phyloP scores from a whole-genome alignment of 2,888 invertebrate species.

The Oligia fasciuncula region DNA sequence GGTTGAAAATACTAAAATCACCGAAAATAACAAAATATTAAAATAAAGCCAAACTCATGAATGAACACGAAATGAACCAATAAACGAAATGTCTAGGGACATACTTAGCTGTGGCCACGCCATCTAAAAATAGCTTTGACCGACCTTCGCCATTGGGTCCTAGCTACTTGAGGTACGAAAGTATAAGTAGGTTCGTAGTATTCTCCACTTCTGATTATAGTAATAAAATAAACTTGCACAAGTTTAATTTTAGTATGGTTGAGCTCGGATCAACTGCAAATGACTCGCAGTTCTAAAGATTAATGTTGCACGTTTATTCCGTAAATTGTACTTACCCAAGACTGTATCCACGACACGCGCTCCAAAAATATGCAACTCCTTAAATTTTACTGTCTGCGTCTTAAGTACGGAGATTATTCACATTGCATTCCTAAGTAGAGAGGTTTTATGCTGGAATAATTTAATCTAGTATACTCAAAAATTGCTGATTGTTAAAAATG shows the following conservation, averaged over 20 bases:
- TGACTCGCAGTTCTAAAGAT: slow-evolving; percentile 35
- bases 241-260: slow-evolving; percentile 4
- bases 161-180: too few species aligned
- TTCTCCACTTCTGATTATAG: neutral
- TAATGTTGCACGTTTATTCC: slow-evolving; percentile 39
- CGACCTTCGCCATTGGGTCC: neutral
- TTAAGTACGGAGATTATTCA: slow-evolving; percentile 39
- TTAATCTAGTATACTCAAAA: slow-evolving; percentile 29
- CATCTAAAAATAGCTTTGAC: neutral
- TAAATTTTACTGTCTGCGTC: slow-evolving; percentile 31
- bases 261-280: slow-evolving; percentile 31
- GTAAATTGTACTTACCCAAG: slow-evolving; percentile 40
- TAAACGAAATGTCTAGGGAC: neutral
- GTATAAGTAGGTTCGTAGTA: neutral
- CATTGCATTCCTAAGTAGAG: slow-evolving; percentile 18
- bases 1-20: neutral
- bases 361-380: slow-evolving; percentile 42
- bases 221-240: slow-evolving; percentile 13
- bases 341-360: slow-evolving; percentile 14
- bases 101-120: neutral
- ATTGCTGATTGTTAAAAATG: slow-evolving; percentile 36
- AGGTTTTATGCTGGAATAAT: slow-evolving; percentile 22
- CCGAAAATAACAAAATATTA: neutral
- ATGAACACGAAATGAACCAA: neutral
- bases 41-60: neutral